Base-by-base conservation (phyloP, 2,113 vertebrate genomes). In the Corythaixoides concolor region DNA sequence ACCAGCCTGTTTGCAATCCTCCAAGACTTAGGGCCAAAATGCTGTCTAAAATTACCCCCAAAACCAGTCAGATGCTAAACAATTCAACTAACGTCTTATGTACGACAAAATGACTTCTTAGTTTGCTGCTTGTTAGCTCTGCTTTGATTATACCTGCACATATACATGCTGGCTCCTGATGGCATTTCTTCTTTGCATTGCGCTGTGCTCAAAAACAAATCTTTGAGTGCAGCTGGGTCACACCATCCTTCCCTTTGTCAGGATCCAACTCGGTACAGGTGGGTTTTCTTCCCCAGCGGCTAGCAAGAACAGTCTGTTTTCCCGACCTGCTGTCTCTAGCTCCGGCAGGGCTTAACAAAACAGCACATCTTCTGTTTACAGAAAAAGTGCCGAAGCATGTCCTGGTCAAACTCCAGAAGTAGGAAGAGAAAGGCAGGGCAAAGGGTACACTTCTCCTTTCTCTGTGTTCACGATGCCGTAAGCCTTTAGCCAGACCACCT, bases 381-480 rank as follows among this genome's bases (percentile, higher is more conserved):
- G 91, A 67, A 66, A 69, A 77, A 86, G 75, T 69, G 90, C 78
- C 3, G 1, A 60, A 81, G 78, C 3, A 0, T 39, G 62, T 68
- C 85, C 70, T 68, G 53, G 15, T 69, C 63, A 17, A 70, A 63
- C 59, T 80, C 67, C 86, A 82, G 26, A 45, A 88, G 47, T 0
- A 30, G 53, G 67, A 75, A 68, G 21, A 15, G 74, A 88, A 85
- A 85, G 49, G 74, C 66, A 82, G 66, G 52, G 58, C 55, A 75
- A 70, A 79, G 55, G 47, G 33, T 45, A 27, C 3, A 0, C 22
- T 78, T 32, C 85, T 64, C 21, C 41, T 45, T 79, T 70, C 84
- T 77, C 41, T 3, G 1, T 9, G 15, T 3, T 76, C 35, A 35
- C 0, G 0, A 52, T 26, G n/a, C 64, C 6, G 2, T 2, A 75